Base-by-base conservation (phyloP, 2,888 invertebrate species). In the Cryptus viduatorius region DNA sequence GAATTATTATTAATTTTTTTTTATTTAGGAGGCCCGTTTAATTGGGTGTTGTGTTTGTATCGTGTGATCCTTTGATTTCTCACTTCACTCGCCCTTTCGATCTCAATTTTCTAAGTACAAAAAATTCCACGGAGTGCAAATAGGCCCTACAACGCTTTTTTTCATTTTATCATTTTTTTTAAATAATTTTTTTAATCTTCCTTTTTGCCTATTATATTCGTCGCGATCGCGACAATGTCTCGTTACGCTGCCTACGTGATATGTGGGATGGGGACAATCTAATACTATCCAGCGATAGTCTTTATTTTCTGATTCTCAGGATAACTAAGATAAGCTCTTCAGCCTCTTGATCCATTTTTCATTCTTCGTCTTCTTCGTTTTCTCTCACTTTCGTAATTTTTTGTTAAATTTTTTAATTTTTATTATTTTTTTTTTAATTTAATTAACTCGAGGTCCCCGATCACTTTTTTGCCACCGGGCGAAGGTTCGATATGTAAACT, bases 181-280 rank as follows among this genome's bases (percentile, higher is more conserved):
- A 24, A 24, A 31, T 48, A 37, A 19, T 78, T 12, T 61, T 19
- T 64, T 71, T 59, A 78, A 19, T 85, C 80, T 84, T 86, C 82
- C 77, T 81, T 64, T 81, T 85, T 81, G 75, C 83, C 46, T 80
- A 82, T 82, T 86, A 67, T 84, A 44, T 83, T 79, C 64, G 16
- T 65, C 77, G 24, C 48, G 72, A 37, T 44, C 44, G 78, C 81
- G 76, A 80, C 16, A 48, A 69, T 65, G 19, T 84, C 67, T 64
- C 75, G 68, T 86, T 84, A 85, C 80, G 75, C 53, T 71, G 85
- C 86, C 86, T 88, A 88, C 56, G 37, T 91, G 91, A 91, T 91
- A 92, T 92, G 92, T 92, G 90, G 75, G 8, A 37, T 4, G 37
- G 37, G 88, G 89, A 91, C 85, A 86, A 89, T 89, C 88, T 91